Conservation (phyloP, 2,888 invertebrate species). For the Leptopilina syphax region DNA sequence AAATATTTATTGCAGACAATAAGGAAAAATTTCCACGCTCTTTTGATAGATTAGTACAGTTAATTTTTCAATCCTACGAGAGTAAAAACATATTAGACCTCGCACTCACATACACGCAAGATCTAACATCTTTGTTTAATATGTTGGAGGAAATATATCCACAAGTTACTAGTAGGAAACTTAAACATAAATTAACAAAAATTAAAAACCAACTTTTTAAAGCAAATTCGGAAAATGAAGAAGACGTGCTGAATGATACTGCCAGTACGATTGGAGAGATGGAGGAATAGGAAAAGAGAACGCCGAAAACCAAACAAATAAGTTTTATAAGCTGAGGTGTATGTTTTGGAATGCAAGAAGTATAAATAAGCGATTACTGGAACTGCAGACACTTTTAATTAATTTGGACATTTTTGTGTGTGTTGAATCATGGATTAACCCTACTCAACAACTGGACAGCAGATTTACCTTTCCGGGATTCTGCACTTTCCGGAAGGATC, state of each 20-base stretch:
- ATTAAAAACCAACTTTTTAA: constrained; percentile 15
- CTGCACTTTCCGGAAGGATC: neutral
- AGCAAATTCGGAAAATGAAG: neutral
- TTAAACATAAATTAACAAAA: constrained; percentile 15
- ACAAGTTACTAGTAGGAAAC: neutral
- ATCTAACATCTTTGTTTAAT: neutral
- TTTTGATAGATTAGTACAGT: neutral
- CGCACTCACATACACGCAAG: constrained; percentile 14
- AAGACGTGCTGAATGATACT: neutral
- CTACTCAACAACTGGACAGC: neutral
- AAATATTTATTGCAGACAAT: neutral
- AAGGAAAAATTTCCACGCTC: neutral
- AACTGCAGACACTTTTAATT: neutral
- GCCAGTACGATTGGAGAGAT: neutral
- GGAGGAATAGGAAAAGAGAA: neutral
- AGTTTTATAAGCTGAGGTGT: neutral
- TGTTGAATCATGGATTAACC: constrained; percentile 31
- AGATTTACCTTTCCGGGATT: constrained; percentile 28
- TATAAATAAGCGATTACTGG: constrained; percentile 18
- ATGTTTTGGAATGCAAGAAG: constrained; percentile 42
- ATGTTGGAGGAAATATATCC: constrained; percentile 4
- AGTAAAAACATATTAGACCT: constrained; percentile 16
- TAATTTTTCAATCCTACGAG: constrained; percentile 5
- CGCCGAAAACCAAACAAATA: neutral
- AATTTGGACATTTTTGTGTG: constrained; percentile 34